Base-by-base conservation (phyloP, 2,888 invertebrate species). In the Dasypolia templi region DNA sequence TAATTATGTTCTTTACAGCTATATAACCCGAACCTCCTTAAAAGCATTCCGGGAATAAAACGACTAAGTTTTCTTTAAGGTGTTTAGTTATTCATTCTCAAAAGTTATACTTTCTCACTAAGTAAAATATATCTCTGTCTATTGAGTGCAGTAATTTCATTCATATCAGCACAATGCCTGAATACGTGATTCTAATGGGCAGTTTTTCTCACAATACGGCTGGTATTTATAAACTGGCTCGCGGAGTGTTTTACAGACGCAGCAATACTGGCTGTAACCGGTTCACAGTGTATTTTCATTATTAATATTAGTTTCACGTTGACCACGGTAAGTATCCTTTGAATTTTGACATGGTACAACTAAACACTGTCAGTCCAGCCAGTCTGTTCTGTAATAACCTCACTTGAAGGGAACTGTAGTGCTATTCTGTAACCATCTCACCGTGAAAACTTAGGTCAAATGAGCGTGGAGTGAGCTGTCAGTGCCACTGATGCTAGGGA, bases 201-300 rank as follows among this genome's bases (percentile, higher is more conserved):
- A 89, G 88, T 88, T 86, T 89, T 90, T 88, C 90, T 87, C 85
- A 90, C 90, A 90, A 89, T 89, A 89, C 80, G 86, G 81, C 17
- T 63, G 77, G 83, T 93, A 91, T 93, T 93, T 93, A 93, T 92
- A 93, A 92, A 89, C 90, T 83, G 70, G 44, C 74, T 85, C 81
- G 71, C 73, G 73, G 78, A 72, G 72, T 88, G 88, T 86, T 87
- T 87, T 42, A 88, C 86, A 89, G 84, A 86, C 80, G 77, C 85
- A 76, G 77, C 53, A 32, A 65, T 85, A 89, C 91, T 86, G 89
- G 84, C 82, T 87, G 49, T 69, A 90, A 90, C 91, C 84, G 86
- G 91, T 88, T 85, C 67, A 62, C 35, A 32, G 26, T 14, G 65
- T 75, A 75, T 78, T 77, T 78, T 81, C 70, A 77, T 72, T 72